These are phyloP conservation scores for Lepisosteus osseus DNA, from an alignment of 2,113 vertebrate species.

Conservation along the genomic window DNA sequence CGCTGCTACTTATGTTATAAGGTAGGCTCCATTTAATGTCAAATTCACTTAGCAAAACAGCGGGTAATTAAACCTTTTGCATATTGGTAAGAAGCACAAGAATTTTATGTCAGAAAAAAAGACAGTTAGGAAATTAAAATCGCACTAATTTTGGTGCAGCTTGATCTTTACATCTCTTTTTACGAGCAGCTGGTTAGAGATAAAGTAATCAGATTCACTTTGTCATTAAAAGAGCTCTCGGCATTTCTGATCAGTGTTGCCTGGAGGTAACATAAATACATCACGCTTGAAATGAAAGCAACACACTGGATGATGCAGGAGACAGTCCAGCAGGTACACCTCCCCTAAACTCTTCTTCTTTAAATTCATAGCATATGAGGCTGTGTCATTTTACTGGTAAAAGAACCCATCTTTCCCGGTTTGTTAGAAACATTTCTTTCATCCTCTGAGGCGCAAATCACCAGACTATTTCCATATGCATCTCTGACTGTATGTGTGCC, in stretches of 20 bases:
- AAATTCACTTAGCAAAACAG: constrained; percentile 56
- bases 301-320: no score
- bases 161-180: neutral
- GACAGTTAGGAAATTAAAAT: neutral
- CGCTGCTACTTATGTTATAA: constrained; percentile 51
- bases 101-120: constrained; percentile 20
- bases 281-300: no score
- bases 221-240: no score
- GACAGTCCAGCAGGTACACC: no score
- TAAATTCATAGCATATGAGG: neutral
- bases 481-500: constrained; percentile 28
- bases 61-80: constrained; percentile 65
- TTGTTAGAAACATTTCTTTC: constrained; percentile 8
- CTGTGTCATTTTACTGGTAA: neutral
- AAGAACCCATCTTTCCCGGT: constrained; percentile 1
- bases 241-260: no score
- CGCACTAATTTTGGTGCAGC: neutral
- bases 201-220: no score
- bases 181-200: no score
- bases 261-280: no score
- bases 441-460: constrained; percentile 4
- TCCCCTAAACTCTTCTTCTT: no score
- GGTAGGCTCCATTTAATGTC: constrained; percentile 52
- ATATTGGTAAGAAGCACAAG: constrained; percentile 44
- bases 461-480: constrained; percentile 30